Base-by-base conservation (phyloP, 2,113 vertebrate species). In the Sapajus apella region DNA sequence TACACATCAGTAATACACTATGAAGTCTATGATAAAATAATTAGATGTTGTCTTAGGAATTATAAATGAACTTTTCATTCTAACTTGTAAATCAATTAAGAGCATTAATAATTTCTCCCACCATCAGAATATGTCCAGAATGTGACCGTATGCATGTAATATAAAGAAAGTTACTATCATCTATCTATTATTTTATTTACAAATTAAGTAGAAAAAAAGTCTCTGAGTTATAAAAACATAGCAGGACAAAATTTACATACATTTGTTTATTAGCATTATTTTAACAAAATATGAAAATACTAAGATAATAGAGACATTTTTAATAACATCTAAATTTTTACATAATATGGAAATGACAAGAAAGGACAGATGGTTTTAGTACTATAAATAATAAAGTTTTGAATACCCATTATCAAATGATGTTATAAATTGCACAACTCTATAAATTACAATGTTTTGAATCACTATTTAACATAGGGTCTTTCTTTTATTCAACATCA, bases 401-500 rank as follows among this genome's bases (percentile, higher is more conserved):
- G 23, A 76, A 70, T 3, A 80, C 23, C 7, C 23, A 92, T 58
- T 40, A 85, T 68, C 37, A 55, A 79, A 20, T 75, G 20, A 45
- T 58, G 8, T 20, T 79, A 30, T 23, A 14, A 30, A 64, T 90
- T 93, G 2, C 14, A 55, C 66, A 82, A 81, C 13, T 52, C 27
- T 12, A n/a, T 30, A 70, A 52, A 47, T 83, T 75, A 93, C 79
- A 93, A 23, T 81, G 5, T 73, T 88, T 85, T 77, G 14, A 61
- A 55, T 87, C 61, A 6, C 12, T 86, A 32, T 82, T 70, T 32
- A 64, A 7, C 55, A 11, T 4, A 82, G 11, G 5, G 30, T 80
- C 23, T 77, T 75, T 45, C 70, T 40, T 43, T 94, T 56, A 25
- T 92, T 97, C 92, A 56, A 97, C 84, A 81, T 25, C 14, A 37